Conservation (phyloP, 2,113 vertebrate species). For the Melanerpes formicivorus region DNA sequence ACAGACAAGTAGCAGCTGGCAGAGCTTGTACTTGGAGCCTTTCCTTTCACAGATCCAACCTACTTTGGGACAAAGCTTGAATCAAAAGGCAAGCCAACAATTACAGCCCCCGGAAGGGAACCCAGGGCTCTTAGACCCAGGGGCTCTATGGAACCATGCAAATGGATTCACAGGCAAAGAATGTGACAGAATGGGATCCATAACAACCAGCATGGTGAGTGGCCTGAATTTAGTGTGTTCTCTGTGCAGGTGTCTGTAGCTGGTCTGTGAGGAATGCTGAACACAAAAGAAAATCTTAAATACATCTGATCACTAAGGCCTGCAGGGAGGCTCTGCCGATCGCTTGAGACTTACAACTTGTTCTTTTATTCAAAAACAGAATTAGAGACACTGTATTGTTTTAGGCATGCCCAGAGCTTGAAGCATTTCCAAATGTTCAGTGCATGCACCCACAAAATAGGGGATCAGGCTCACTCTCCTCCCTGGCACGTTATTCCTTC, state of each 20-base stretch:
- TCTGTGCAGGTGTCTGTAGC: background rate
- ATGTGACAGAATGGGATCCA: background rate
- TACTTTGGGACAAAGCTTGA: background rate
- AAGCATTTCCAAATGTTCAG: background rate
- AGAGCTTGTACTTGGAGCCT: background rate
- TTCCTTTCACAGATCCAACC: background rate
- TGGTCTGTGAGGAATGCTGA: background rate
- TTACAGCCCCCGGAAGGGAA: background rate
- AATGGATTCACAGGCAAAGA: background rate
- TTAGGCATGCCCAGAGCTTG: background rate
- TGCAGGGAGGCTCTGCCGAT: background rate
- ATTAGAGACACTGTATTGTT: background rate
- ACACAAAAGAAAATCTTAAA: background rate
- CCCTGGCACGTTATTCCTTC: background rate
- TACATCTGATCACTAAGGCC: background rate
- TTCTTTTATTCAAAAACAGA: background rate
- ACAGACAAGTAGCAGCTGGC: slow-evolving; percentile 39
- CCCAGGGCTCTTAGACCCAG: background rate
- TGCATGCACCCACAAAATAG: fast-evolving
- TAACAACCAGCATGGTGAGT: fast-evolving
- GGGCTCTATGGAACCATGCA: background rate
- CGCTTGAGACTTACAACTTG: background rate
- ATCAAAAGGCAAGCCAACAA: background rate
- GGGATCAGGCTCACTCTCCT: background rate
- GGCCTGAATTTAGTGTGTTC: background rate